Evolutionary conservation across 2,113 vertebrate species (phyloP).

Genomic region (Lagopus muta): DNA sequence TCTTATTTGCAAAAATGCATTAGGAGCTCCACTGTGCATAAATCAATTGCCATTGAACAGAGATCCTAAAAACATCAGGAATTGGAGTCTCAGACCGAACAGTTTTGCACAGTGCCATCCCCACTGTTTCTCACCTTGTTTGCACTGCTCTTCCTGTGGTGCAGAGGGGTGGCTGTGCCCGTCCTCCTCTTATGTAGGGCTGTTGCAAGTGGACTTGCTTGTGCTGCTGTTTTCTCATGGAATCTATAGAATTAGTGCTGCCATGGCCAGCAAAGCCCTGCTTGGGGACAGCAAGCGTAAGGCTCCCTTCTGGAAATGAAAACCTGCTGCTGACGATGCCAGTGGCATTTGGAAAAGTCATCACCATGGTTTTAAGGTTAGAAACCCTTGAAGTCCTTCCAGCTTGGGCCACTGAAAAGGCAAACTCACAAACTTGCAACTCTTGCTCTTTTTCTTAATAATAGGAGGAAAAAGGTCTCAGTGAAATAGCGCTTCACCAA

Average conservation of each 20-base stretch:
- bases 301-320: not conserved
- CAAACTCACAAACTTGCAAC: not conserved
- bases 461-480: not conserved
- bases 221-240: not conserved
- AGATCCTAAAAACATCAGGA: not conserved
- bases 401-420: constrained; percentile 52
- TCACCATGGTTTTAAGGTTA: constrained; percentile 17
- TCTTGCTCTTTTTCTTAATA: constrained; percentile 11
- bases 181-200: not conserved
- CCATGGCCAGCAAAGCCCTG: not conserved
- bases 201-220: not conserved
- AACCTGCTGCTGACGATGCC: constrained; percentile 40
- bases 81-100: not conserved
- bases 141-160: not conserved
- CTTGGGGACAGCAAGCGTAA: not conserved
- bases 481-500: not conserved
- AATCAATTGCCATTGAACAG: not conserved
- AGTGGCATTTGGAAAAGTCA: constrained; percentile 43
- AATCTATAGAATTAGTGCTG: not conserved
- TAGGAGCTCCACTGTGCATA: not conserved
- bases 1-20: constrained; percentile 27
- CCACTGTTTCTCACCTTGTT: not conserved
- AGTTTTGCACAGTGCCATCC: not conserved
- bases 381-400: constrained; percentile 42
- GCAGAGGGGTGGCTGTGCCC: not conserved